phyloP scores from a whole-genome alignment of 1,140 invertebrate genomes.

The Drosophila bipectinata region DNA sequence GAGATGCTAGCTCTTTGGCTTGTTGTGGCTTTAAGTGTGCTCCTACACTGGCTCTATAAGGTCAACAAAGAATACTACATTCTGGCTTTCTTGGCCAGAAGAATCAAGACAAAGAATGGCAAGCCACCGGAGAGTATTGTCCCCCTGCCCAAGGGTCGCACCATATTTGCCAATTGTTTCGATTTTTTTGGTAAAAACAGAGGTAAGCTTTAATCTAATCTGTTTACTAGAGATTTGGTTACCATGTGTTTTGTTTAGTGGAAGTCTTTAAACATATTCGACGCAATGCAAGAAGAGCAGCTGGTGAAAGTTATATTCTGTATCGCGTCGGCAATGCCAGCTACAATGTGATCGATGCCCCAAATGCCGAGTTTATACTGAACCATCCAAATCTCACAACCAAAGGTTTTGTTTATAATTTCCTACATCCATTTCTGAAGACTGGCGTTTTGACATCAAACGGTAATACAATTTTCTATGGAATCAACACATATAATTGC shows the following conservation, averaged over 20 bases:
- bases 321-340: conserved; percentile 43
- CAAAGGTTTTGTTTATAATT: conserved; percentile 81
- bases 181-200: conserved; percentile 49
- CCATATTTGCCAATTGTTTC: conserved; percentile 55
- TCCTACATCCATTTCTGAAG: conserved; percentile 88
- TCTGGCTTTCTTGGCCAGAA: conserved; percentile 34
- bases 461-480: conserved; percentile 79
- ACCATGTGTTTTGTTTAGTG: conserved; percentile 6
- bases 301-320: conserved; percentile 46
- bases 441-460: conserved; percentile 87
- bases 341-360: conserved; percentile 71
- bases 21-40: conserved; percentile 17
- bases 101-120: conserved; percentile 51
- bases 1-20: background rate
- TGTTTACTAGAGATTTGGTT: too few relatives aligned
- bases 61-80: conserved; percentile 58
- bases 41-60: conserved; percentile 47
- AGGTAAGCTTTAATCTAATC: conserved; percentile 33
- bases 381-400: conserved; percentile 66
- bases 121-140: conserved; percentile 24
- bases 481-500: accelerated
- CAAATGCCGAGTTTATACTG: conserved; percentile 55
- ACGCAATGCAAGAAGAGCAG: background rate
- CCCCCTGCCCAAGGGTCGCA: conserved; percentile 32
- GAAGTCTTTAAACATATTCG: conserved; percentile 38